Percentiles rank a stretch among this genome's conserved stretches.
phyloP scores from a whole-genome alignment of 1,140 invertebrate genomes.

The Microplitis demolitor region DNA sequence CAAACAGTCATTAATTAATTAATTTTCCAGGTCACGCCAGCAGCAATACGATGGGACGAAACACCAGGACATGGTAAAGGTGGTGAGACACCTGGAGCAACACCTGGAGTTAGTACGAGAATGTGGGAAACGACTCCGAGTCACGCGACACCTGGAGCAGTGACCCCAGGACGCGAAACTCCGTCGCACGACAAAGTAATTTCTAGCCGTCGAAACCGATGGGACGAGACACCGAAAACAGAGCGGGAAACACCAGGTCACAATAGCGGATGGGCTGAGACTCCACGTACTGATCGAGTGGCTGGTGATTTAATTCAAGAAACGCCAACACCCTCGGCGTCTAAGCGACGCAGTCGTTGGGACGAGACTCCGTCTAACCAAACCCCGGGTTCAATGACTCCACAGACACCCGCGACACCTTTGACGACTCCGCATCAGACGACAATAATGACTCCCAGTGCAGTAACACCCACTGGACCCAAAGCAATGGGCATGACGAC shows the following conservation, averaged over 20 bases:
- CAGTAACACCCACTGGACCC: constrained; percentile 87
- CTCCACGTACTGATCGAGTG: constrained; percentile 89
- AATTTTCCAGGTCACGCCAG: constrained; percentile 73
- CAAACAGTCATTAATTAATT: not conserved
- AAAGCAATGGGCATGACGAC: constrained; percentile 99
- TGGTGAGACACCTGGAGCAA: constrained; percentile 90
- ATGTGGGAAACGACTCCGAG: constrained; percentile 97
- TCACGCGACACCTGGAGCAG: constrained; percentile 83
- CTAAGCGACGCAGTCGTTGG: constrained; percentile 87
- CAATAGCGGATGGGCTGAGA: constrained; percentile 96
- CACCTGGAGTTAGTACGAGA: constrained; percentile 82
- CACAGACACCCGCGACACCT: constrained; percentile 73
- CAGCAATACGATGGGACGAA: constrained; percentile 91
- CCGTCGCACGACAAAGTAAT: constrained; percentile 83
- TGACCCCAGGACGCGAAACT: constrained; percentile 87
- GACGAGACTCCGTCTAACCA: constrained; percentile 92
- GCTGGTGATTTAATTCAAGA: constrained; percentile 84
- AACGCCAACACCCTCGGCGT: constrained; percentile 89
- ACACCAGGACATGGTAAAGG: constrained; percentile 91
- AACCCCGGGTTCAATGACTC: constrained; percentile 76
- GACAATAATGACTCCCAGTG: constrained; percentile 67
- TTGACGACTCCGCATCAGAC: constrained; percentile 68
- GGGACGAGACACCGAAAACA: constrained; percentile 99
- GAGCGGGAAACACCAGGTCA: constrained; percentile 96
- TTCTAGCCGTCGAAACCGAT: constrained; percentile 87